A percentile compares a stretch with the other conserved stretches of the same genome.
Conservation (phyloP, 2,888 invertebrate genomes). For the Drymonia ruficornis region DNA sequence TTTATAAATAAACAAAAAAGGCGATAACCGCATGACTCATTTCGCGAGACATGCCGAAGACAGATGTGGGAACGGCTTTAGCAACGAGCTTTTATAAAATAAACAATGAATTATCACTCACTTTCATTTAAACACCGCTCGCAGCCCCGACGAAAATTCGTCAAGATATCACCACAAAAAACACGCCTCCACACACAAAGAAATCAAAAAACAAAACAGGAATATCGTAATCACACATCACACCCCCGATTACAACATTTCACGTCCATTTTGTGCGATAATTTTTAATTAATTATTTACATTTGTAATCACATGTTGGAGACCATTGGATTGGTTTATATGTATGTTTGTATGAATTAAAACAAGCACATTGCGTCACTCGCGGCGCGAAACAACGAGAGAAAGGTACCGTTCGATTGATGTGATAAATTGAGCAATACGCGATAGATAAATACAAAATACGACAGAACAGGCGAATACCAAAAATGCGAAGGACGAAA, state of each 20-base stretch:
- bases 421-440: slow-evolving; percentile 20
- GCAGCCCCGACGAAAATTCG: slow-evolving; percentile 9
- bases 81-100: slow-evolving; percentile 17
- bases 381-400: slow-evolving; percentile 43
- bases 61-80: slow-evolving; percentile 25
- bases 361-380: slow-evolving; percentile 52
- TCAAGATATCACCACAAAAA: slow-evolving; percentile 31
- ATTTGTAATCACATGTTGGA: slow-evolving; percentile 71
- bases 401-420: slow-evolving; percentile 23
- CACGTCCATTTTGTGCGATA: slow-evolving; percentile 72
- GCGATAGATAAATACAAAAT: slow-evolving; percentile 23
- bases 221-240: slow-evolving; percentile 57
- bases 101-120: slow-evolving; percentile 35
- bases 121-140: slow-evolving; percentile 20
- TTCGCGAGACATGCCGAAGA: slow-evolving; percentile 22
- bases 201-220: slow-evolving; percentile 36
- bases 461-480: slow-evolving; percentile 29
- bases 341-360: slow-evolving; percentile 42
- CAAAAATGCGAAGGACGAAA: slow-evolving; percentile 42
- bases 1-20: slow-evolving; percentile 39
- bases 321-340: slow-evolving; percentile 30
- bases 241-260: slow-evolving; percentile 66
- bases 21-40: slow-evolving; percentile 26
- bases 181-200: slow-evolving; percentile 32
- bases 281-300: slow-evolving; percentile 70